A percentile compares a stretch with the other conserved stretches of the same genome.
Evolutionary conservation across 1,140 invertebrate genomes (phyloP).

Genomic region (Drosophila tristis): DNA sequence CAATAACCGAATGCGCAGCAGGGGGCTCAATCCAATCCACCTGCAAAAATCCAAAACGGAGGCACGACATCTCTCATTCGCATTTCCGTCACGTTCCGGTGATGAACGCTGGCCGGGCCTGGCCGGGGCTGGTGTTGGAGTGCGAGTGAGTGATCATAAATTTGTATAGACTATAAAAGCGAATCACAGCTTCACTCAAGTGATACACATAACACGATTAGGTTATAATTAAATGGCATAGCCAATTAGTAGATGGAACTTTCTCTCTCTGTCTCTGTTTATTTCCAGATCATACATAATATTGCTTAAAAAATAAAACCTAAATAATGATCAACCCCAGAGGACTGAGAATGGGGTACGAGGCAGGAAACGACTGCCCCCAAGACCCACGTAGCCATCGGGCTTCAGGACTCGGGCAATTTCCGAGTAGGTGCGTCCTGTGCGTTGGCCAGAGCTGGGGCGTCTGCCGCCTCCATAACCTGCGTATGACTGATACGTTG

Average conservation of each 20-base stretch:
- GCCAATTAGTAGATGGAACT: conserved; percentile 17
- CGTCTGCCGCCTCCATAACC: neutral
- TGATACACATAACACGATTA: too few species aligned
- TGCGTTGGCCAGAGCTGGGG: conserved; percentile 36
- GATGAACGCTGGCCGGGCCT: conserved; percentile 21
- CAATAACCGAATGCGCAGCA: conserved; percentile 18
- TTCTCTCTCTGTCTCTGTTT: conserved; percentile 26
- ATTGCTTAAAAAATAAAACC: conserved; percentile 16
- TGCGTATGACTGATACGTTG: conserved; percentile 3
- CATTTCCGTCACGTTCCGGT: conserved; percentile 53
- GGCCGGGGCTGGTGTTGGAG: conserved; percentile 5
- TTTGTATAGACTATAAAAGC: conserved; percentile 2
- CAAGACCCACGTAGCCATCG: conserved; percentile 55
- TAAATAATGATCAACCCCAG: conserved; percentile 48
- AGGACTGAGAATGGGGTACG: conserved; percentile 29
- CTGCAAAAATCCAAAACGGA: neutral
- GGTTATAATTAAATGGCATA: conserved; percentile 1
- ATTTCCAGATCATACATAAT: conserved; percentile 37
- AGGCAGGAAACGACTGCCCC: conserved; percentile 50
- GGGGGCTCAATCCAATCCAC: neutral
- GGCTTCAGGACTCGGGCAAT: conserved; percentile 49
- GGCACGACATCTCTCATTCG: conserved; percentile 28
- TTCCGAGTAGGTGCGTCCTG: conserved; percentile 63
- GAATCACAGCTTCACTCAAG: too few species aligned
- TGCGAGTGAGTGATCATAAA: conserved; percentile 40